Percentiles rank a stretch among this genome's conserved stretches.
These are phyloP conservation scores for Paragorgia papillata DNA, from an alignment of 92 coral and sea anemone genomes.

Conservation along the genomic window DNA sequence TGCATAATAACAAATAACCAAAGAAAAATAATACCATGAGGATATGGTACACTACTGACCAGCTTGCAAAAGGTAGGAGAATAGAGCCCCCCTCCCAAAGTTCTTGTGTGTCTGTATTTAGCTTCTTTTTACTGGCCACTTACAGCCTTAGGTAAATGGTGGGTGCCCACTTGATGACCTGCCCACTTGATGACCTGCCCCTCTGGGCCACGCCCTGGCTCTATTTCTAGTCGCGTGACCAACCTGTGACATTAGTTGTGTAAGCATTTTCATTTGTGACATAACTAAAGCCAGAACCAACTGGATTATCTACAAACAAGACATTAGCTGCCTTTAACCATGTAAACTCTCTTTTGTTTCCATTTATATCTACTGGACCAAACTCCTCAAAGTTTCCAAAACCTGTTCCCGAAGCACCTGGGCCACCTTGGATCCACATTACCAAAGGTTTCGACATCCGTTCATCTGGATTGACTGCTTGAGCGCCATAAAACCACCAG, in stretches of 20 bases:
- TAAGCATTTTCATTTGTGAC: slow-evolving; percentile 82
- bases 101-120: too few species aligned
- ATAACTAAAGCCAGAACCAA: slow-evolving; percentile 89
- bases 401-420: slow-evolving; percentile 93
- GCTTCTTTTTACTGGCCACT: too few species aligned
- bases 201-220: too few species aligned
- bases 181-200: too few species aligned
- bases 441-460: slow-evolving; percentile 71
- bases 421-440: slow-evolving; percentile 99
- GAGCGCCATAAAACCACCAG: slow-evolving; percentile 94
- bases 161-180: too few species aligned
- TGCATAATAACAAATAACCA: too few species aligned
- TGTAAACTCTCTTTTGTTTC: slow-evolving; percentile 77
- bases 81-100: too few species aligned
- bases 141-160: too few species aligned
- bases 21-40: too few species aligned
- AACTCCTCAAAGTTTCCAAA: slow-evolving; percentile 92
- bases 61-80: too few species aligned
- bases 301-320: slow-evolving; percentile 94
- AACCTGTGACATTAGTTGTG: slow-evolving; percentile 85
- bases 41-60: too few species aligned
- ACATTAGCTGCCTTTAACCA: slow-evolving; percentile 87
- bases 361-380: slow-evolving; percentile 84
- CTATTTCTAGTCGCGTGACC: too few species aligned
- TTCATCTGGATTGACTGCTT: slow-evolving; percentile 31